These are phyloP conservation scores for Nomia melanderi DNA, from an alignment of 1,140 invertebrate species.

Conservation along the genomic window DNA sequence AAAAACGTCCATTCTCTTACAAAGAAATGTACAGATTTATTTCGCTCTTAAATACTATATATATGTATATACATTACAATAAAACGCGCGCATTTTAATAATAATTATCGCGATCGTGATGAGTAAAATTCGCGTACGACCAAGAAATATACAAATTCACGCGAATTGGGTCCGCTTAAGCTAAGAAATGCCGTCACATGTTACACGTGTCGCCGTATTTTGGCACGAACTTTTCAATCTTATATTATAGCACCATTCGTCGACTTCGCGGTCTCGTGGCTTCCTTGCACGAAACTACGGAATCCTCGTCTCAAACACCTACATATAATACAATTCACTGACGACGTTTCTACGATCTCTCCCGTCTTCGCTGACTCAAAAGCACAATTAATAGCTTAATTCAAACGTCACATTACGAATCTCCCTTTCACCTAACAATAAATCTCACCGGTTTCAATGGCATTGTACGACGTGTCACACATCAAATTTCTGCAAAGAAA, in stretches of 20 bases:
- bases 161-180: slow-evolving; percentile 36
- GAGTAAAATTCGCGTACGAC: slow-evolving; percentile 31
- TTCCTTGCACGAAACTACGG: background rate
- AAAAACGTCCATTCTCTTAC: slow-evolving; percentile 11
- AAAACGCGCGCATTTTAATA: slow-evolving; percentile 16
- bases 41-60: slow-evolving; percentile 59
- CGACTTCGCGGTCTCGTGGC: background rate
- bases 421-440: background rate
- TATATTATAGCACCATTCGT: slow-evolving; percentile 52
- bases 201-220: slow-evolving; percentile 40
- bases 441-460: slow-evolving; percentile 3
- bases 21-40: slow-evolving; percentile 66
- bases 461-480: background rate
- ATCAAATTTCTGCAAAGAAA: background rate
- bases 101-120: slow-evolving; percentile 18
- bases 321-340: slow-evolving; percentile 8
- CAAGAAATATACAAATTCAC: slow-evolving; percentile 54
- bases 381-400: background rate
- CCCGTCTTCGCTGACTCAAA: background rate
- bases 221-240: slow-evolving; percentile 40
- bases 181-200: slow-evolving; percentile 22
- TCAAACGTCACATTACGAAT: background rate
- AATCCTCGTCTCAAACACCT: background rate
- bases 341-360: background rate
- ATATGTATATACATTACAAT: slow-evolving; percentile 67